Evolutionary conservation across 1,140 invertebrate genomes (phyloP).

Genomic region (Papilio xuthus): DNA sequence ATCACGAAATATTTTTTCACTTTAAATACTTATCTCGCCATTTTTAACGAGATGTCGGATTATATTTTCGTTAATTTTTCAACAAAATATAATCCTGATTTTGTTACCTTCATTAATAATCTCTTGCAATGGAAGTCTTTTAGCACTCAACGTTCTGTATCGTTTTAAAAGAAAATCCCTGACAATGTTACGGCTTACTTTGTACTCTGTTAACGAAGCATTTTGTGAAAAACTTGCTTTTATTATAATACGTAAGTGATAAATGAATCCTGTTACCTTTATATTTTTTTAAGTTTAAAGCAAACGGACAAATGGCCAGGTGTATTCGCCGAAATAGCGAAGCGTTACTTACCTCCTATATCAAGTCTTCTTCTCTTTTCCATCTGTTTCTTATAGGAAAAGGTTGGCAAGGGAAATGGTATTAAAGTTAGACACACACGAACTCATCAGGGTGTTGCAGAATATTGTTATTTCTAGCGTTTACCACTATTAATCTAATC

Average conservation of each 20-base stretch:
- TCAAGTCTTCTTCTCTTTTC: no score
- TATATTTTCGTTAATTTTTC: constrained; percentile 12
- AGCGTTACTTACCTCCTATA: no score
- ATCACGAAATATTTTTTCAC: background rate
- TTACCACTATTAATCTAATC: no score
- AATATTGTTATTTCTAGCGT: no score
- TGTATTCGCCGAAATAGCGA: no score
- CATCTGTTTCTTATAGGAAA: no score
- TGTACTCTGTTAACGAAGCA: background rate
- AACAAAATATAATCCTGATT: background rate
- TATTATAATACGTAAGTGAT: background rate
- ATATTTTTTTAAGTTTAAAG: no score
- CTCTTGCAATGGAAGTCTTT: background rate
- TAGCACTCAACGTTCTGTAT: background rate
- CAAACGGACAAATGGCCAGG: no score
- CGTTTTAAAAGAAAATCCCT: constrained; percentile 4
- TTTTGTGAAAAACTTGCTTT: background rate
- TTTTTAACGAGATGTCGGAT: constrained; percentile 5
- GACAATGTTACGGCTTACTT: background rate
- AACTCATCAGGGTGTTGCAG: no score
- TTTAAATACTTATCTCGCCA: background rate
- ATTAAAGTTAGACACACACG: no score
- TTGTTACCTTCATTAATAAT: constrained; percentile 7
- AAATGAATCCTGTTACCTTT: no score
- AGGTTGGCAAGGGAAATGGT: no score